Evolutionary conservation across 2,888 invertebrate species (phyloP).

Genomic region (Agrilus biguttatus): DNA sequence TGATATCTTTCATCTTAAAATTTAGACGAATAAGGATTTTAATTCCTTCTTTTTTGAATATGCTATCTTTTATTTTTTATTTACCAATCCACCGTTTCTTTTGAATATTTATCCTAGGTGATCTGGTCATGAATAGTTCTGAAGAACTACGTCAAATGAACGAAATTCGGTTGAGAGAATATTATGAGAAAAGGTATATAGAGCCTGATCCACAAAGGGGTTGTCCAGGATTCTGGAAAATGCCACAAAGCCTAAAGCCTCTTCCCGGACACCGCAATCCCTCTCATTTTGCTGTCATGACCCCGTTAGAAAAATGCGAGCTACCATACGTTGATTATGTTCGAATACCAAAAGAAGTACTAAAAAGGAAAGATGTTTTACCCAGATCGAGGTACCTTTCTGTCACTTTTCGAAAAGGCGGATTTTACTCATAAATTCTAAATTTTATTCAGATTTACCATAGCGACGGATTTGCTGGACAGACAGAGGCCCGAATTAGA

Average conservation of each 20-base stretch:
- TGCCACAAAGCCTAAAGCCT: slow-evolving; percentile 16
- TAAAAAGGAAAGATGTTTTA: slow-evolving; percentile 18
- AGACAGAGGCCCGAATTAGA: no score
- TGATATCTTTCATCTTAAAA: no score
- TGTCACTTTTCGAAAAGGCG: no score
- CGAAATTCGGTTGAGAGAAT: slow-evolving; percentile 19
- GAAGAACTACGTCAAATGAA: slow-evolving; percentile 10
- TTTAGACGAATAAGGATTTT: no score
- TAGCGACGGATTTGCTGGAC: no score
- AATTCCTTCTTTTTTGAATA: slow-evolving; percentile 7
- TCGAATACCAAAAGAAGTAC: slow-evolving; percentile 16
- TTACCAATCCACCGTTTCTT: slow-evolving; percentile 9
- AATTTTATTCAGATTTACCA: no score
- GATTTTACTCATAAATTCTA: no score
- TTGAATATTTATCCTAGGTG: slow-evolving; percentile 15
- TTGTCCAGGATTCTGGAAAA: slow-evolving; percentile 24
- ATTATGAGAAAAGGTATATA: slow-evolving; percentile 19
- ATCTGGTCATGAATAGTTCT: slow-evolving; percentile 12
- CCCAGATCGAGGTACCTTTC: slow-evolving; percentile 14
- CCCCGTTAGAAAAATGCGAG: slow-evolving; percentile 17
- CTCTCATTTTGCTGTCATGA: slow-evolving; percentile 16
- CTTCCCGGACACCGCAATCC: slow-evolving; percentile 6
- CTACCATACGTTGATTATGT: slow-evolving; percentile 20
- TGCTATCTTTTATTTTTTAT: no score
- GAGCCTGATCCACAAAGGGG: slow-evolving; percentile 24